Evolutionary conservation across 2,113 vertebrate species (phyloP), one percentile per base, ranked within the genome.

Genomic region (Heloderma charlesbogerti): DNA sequence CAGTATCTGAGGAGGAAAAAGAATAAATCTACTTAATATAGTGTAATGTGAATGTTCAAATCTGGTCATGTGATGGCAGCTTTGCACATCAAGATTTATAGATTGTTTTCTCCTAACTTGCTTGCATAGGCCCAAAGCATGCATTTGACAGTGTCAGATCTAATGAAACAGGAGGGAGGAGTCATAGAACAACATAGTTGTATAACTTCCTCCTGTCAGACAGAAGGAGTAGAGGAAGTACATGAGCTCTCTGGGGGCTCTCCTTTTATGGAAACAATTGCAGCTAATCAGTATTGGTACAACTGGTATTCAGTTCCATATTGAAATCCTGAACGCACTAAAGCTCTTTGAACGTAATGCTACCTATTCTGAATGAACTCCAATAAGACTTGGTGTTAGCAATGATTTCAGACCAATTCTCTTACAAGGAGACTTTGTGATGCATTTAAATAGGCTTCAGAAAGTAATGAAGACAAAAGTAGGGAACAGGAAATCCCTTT

Each of bases 231-330:
- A 74, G 92, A 94, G 93, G 94, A 95, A 92, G 93, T 90, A 83
- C 89, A 91, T 84, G 60, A 90, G 77, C 90, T 86, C 74, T 87
- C 16, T 31, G 92, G 69, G 83, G 83, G 75, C 92, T 96, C 94
- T 95, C 96, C 95, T 96, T 96, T 95, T 96, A 96, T 94, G 96
- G 96, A 54, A 95, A 96, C 92, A 89, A 48, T 86, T 95, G 90
- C 83, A 91, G 66, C 4, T 95, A 63, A 43, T 78, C 13, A 88
- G 94, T 93, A 74, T 92, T 87, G 69, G 20, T 92, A 88, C 91
- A 90, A 94, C 93, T 95, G 93, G 95, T 75, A 82, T 92, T 88
- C 82, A 2, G 0, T 90, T 92, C 91, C 84, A 92, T 77, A 43
- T 3, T 54, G 45, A 25, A 54, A 40, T 81, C 34, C 13, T 88